phyloP scores from a whole-genome alignment of 2,113 vertebrate species.

The Protobothrops flavoviridis region DNA sequence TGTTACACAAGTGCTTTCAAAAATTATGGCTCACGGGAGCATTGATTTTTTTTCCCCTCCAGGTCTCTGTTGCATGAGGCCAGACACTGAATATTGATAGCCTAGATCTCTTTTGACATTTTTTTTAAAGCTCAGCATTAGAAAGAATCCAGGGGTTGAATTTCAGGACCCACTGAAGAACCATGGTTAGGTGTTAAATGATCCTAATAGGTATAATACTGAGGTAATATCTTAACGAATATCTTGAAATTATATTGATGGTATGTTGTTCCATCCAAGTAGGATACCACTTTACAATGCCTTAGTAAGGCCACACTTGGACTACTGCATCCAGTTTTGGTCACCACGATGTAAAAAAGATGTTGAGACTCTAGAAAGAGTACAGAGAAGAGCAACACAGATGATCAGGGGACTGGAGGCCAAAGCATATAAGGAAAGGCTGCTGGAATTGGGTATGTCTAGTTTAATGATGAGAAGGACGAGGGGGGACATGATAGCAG shows the following conservation, averaged over 20 bases:
- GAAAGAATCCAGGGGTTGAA: constrained; percentile 1
- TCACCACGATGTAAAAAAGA: too few relatives aligned
- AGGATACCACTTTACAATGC: neutral
- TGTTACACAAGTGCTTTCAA: neutral
- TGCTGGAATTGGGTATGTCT: too few relatives aligned
- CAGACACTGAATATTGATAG: constrained; percentile 17
- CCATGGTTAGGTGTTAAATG: neutral
- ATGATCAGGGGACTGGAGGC: too few relatives aligned
- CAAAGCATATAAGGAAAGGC: too few relatives aligned
- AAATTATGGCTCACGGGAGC: neutral
- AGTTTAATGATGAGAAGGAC: too few relatives aligned
- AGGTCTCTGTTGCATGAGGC: neutral
- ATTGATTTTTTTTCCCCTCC: neutral
- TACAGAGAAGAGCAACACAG: too few relatives aligned
- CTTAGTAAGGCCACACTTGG: too few relatives aligned
- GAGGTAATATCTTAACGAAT: neutral
- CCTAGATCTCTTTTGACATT: neutral
- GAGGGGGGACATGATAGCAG: too few relatives aligned
- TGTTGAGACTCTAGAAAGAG: too few relatives aligned
- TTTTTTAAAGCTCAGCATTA: neutral
- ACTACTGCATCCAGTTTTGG: too few relatives aligned
- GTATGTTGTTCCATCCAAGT: neutral
- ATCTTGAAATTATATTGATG: neutral
- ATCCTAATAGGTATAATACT: neutral
- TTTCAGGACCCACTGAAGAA: neutral